These are phyloP conservation scores for Megaleporinus macrocephalus DNA, from an alignment of 2,113 vertebrate genomes.

Conservation along the genomic window DNA sequence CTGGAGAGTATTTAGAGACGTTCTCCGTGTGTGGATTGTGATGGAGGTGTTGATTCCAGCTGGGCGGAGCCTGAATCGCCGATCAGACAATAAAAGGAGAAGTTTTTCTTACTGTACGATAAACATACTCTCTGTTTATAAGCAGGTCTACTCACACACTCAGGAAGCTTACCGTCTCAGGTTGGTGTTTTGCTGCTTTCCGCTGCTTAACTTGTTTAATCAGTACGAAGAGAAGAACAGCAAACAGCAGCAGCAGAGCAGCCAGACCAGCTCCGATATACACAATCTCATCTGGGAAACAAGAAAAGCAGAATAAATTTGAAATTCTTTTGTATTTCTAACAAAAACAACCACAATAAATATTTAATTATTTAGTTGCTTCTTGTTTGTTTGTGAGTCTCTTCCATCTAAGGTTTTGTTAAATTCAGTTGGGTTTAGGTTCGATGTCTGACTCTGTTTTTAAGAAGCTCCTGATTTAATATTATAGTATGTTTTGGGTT, in stretches of 20 bases:
- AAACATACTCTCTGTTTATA: background rate
- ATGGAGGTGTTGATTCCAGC: background rate
- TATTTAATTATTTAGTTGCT: no score
- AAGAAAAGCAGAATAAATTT: background rate
- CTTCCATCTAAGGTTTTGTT: no score
- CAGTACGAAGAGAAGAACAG: slow-evolving; percentile 43
- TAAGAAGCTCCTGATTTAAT: no score
- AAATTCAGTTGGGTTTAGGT: no score
- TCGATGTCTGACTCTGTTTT: no score
- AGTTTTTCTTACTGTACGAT: background rate
- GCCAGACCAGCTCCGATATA: slow-evolving; percentile 53
- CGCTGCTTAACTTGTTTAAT: slow-evolving; percentile 51
- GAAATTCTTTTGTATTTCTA: no score
- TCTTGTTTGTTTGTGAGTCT: no score
- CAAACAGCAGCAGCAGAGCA: slow-evolving; percentile 38
- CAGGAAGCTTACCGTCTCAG: background rate
- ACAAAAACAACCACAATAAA: no score
- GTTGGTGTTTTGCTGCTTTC: background rate
- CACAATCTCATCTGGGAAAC: slow-evolving; percentile 53
- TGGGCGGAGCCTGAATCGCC: background rate
- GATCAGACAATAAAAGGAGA: background rate
- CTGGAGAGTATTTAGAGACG: background rate
- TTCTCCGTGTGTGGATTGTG: background rate
- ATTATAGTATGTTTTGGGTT: no score
- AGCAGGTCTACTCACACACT: no score